A percentile compares a stretch with the other conserved stretches of the same genome.
Evolutionary conservation across 2,113 vertebrate genomes (phyloP).

Genomic region (Cervus canadensis): DNA sequence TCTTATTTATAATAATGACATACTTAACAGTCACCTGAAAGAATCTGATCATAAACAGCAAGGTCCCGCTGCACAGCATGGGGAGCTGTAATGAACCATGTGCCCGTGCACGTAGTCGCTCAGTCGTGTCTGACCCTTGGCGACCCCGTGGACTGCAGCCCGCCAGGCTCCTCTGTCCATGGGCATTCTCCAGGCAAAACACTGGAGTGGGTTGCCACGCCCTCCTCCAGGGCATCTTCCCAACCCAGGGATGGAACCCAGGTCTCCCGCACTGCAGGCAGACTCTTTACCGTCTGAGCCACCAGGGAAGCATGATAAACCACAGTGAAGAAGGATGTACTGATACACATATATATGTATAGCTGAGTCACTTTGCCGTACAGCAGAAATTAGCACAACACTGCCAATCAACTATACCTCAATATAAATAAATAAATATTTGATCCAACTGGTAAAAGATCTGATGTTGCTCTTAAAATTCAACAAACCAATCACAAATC

Average conservation of each 20-base stretch:
- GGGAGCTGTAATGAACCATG: not conserved
- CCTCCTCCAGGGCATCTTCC: not conserved
- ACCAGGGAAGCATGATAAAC: not conserved
- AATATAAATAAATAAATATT: not conserved
- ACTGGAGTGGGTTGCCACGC: not conserved
- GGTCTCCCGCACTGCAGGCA: not conserved
- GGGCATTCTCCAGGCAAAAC: not conserved
- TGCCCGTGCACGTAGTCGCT: fast-evolving
- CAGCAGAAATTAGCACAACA: not conserved
- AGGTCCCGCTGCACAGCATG: not conserved
- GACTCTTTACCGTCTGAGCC: fast-evolving
- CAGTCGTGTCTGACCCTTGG: not conserved
- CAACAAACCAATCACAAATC: not conserved
- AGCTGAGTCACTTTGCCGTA: not conserved
- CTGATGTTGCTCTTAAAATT: not conserved
- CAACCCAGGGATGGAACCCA: not conserved
- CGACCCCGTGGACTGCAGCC: not conserved
- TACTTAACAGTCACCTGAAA: not conserved
- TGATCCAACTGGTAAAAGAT: not conserved
- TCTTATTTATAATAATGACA: not conserved
- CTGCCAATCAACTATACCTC: not conserved
- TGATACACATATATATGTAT: not conserved
- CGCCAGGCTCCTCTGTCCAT: not conserved
- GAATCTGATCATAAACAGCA: not conserved
- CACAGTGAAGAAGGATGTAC: not conserved